Percentiles rank a stretch among this genome's conserved stretches.
Evolutionary conservation across 2,888 invertebrate genomes (phyloP).

Genomic region (Protonemura montana): DNA sequence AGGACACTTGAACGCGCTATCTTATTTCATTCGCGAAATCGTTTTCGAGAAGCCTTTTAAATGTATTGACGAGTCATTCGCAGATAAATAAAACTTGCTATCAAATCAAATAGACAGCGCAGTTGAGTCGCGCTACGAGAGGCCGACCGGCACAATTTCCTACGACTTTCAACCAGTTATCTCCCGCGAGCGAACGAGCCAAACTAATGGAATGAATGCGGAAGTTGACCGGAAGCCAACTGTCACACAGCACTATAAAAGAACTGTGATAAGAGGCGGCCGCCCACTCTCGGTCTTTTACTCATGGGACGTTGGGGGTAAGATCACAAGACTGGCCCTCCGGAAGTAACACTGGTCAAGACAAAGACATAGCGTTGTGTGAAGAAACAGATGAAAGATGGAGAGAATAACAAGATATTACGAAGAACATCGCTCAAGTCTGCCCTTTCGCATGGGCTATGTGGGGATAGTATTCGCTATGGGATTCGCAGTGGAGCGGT

Average conservation of each 20-base stretch:
- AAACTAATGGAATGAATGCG: constrained; percentile 4
- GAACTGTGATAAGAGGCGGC: background rate
- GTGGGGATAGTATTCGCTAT: background rate
- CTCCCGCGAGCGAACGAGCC: background rate
- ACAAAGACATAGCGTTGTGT: background rate
- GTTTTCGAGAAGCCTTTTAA: background rate
- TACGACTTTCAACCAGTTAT: background rate
- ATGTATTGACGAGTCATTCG: background rate
- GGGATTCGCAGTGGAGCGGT: background rate
- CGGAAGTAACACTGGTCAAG: constrained; percentile 3
- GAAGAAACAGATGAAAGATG: background rate
- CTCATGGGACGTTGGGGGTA: background rate
- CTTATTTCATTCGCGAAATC: background rate
- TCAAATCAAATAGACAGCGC: background rate
- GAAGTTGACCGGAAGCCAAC: constrained; percentile 1
- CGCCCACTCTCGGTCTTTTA: background rate
- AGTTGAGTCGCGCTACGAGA: background rate
- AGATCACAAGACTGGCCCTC: too few species aligned
- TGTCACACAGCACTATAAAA: background rate
- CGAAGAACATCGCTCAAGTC: background rate
- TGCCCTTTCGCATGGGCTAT: background rate
- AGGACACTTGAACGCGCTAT: background rate
- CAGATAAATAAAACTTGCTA: background rate
- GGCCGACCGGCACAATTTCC: background rate
- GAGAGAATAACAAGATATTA: constrained; percentile 5